Conservation (phyloP, 1,140 invertebrate species). For the Cotesia chilonis region DNA sequence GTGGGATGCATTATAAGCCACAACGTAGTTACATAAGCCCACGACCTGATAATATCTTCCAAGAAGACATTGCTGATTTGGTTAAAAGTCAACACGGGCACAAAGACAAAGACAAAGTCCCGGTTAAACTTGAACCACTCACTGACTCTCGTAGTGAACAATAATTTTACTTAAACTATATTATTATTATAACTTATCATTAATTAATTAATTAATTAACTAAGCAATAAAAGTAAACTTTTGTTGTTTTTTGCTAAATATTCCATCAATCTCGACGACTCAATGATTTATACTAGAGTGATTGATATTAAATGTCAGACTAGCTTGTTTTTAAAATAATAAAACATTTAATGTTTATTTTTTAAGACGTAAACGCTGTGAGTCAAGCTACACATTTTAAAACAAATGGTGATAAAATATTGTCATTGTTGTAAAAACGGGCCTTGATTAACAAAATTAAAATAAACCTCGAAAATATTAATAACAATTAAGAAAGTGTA, state of each 20-base stretch:
- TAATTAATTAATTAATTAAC: constrained; percentile 1
- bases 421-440: constrained; percentile 15
- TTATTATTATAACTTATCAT: constrained; percentile 1
- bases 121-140: constrained; percentile 63
- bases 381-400: neutral
- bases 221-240: neutral
- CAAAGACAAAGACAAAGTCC: constrained; percentile 65
- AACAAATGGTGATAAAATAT: constrained; percentile 6
- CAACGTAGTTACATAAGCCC: constrained; percentile 69
- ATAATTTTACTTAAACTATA: constrained; percentile 38
- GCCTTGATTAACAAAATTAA: constrained; percentile 3
- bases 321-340: too few relatives aligned
- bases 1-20: constrained; percentile 74
- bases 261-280: too few relatives aligned
- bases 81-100: constrained; percentile 67
- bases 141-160: constrained; percentile 65
- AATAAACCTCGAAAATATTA: constrained; percentile 14
- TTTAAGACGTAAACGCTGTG: too few relatives aligned
- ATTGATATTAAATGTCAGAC: too few relatives aligned
- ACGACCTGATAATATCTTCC: constrained; percentile 71
- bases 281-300: too few relatives aligned
- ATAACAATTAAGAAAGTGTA: constrained; percentile 17
- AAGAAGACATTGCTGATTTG: constrained; percentile 71
- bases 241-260: too few relatives aligned
- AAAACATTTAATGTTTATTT: too few relatives aligned